Percentiles rank a stretch among this genome's conserved stretches.
These are phyloP conservation scores for Drosophila rufa DNA, from an alignment of 1,140 invertebrate species.

Conservation along the genomic window DNA sequence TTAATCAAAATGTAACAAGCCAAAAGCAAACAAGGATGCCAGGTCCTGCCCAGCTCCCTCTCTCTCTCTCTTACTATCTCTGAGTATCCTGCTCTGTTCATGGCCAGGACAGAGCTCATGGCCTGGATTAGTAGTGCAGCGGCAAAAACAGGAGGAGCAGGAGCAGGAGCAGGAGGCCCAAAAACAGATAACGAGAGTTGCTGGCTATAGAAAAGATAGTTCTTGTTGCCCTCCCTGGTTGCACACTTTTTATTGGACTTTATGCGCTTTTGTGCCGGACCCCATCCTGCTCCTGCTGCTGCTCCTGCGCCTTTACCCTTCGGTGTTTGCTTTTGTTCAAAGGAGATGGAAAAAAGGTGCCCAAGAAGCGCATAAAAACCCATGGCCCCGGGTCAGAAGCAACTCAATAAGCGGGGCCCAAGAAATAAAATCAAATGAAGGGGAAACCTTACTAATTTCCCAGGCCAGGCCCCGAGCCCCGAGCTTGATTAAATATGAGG, in stretches of 20 bases:
- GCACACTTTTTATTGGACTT: slow-evolving; percentile 82
- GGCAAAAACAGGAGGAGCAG: slow-evolving; percentile 48
- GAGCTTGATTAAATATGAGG: slow-evolving; percentile 76
- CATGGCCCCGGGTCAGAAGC: slow-evolving; percentile 65
- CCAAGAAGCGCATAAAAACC: slow-evolving; percentile 61
- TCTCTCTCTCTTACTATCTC: background rate
- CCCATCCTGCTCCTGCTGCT: slow-evolving; percentile 1
- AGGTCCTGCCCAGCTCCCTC: slow-evolving; percentile 15
- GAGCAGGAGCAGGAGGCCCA: slow-evolving; percentile 44
- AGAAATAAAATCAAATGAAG: slow-evolving; percentile 32
- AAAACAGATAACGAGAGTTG: slow-evolving; percentile 74
- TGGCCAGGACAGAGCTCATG: slow-evolving; percentile 53
- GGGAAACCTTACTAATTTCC: slow-evolving; percentile 75
- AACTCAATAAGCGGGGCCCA: slow-evolving; percentile 69
- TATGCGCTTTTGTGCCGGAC: slow-evolving; percentile 74
- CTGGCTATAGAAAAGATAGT: slow-evolving; percentile 76
- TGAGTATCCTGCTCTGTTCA: background rate
- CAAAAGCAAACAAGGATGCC: slow-evolving; percentile 78
- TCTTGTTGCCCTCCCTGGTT: slow-evolving; percentile 63
- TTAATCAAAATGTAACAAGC: slow-evolving; percentile 84
- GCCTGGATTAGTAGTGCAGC: slow-evolving; percentile 79
- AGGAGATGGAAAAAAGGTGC: slow-evolving; percentile 31
- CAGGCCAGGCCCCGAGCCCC: slow-evolving; percentile 21
- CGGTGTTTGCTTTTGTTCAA: slow-evolving; percentile 60
- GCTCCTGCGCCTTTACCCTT: slow-evolving; percentile 8